Conservation (phyloP, 2,888 invertebrate genomes). For the Chelonus formosanus region DNA sequence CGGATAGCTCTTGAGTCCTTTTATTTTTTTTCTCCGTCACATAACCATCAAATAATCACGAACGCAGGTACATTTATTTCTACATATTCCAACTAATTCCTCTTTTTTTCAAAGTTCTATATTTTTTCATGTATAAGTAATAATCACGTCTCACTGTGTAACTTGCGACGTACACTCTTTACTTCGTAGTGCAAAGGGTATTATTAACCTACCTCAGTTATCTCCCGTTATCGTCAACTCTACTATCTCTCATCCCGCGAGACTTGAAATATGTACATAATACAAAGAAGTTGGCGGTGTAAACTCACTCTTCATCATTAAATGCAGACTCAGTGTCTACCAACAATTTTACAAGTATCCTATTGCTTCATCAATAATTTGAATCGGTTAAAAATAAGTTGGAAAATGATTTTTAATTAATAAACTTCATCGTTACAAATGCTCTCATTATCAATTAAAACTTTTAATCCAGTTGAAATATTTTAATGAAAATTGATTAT, state of each 20-base stretch:
- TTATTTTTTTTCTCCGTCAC: background rate
- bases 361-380: background rate
- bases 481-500: no score
- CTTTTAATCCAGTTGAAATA: no score
- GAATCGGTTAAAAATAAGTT: background rate
- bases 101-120: background rate
- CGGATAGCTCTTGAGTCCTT: background rate
- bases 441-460: no score
- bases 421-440: no score
- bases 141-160: background rate
- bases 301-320: background rate
- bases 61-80: slow-evolving; percentile 4
- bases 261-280: slow-evolving; percentile 22
- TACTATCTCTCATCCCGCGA: slow-evolving; percentile 17
- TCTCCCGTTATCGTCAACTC: slow-evolving; percentile 26
- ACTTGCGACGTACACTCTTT: background rate
- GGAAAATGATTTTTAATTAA: no score
- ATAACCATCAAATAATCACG: slow-evolving; percentile 15
- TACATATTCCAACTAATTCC: slow-evolving; percentile 1
- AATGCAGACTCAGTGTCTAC: background rate
- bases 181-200: slow-evolving; percentile 19
- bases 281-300: background rate
- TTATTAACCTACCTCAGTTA: slow-evolving; percentile 27
- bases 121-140: background rate
- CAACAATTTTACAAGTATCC: no score